Conservation (phyloP, 2,113 vertebrate species). For the Stomatorhinus ivindoensis region DNA sequence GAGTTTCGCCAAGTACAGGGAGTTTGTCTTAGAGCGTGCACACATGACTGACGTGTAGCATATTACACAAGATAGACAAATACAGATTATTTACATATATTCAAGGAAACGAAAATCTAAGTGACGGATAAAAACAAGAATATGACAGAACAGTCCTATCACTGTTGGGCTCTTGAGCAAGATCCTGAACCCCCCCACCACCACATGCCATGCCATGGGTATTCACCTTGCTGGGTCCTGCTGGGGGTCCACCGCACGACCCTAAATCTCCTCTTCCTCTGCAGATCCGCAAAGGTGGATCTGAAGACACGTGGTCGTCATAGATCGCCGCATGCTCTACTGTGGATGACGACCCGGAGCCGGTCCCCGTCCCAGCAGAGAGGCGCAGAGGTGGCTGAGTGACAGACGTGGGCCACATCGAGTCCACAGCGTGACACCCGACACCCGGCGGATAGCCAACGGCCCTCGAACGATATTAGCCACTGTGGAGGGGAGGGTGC, state of each 20-base stretch:
- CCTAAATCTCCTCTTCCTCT: background rate
- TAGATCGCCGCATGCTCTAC: background rate
- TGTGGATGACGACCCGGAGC: background rate
- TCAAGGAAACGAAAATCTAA: too few species aligned
- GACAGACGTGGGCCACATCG: background rate
- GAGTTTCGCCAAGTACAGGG: too few species aligned
- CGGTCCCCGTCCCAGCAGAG: background rate
- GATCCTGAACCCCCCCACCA: background rate
- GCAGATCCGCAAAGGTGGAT: background rate
- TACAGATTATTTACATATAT: too few species aligned
- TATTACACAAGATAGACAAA: too few species aligned
- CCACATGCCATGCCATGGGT: background rate
- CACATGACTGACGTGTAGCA: too few species aligned
- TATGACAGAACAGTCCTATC: background rate
- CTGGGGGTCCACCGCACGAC: background rate
- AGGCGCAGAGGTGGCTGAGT: background rate
- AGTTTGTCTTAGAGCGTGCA: too few species aligned
- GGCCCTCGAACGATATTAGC: background rate
- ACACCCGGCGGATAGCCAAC: too few species aligned
- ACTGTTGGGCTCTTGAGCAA: background rate
- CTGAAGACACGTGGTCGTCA: background rate
- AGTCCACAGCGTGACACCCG: background rate
- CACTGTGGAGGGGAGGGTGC: conserved; percentile 15
- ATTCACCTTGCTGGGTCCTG: background rate
- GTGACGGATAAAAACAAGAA: too few species aligned